Percentiles rank a stretch among this genome's conserved stretches.
These are phyloP conservation scores for Macrosoma leucophasiata DNA, from an alignment of 2,888 invertebrate genomes.

Conservation along the genomic window DNA sequence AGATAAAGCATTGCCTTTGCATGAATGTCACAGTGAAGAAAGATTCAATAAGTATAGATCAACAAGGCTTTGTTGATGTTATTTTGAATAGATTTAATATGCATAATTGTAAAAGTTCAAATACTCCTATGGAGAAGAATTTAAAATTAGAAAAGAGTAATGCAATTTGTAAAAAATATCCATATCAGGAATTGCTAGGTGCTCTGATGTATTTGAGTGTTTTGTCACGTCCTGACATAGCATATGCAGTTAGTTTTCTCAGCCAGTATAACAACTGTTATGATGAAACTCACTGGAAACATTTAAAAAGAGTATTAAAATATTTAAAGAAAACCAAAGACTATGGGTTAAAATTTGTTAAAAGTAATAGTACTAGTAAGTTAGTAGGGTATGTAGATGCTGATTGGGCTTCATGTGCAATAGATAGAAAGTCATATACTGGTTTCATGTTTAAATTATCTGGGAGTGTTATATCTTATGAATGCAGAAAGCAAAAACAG, in stretches of 20 bases:
- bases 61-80: slow-evolving; percentile 10
- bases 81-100: slow-evolving; percentile 15
- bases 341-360: slow-evolving; percentile 4
- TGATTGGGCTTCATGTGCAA: slow-evolving; percentile 19
- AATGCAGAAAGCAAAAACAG: slow-evolving; percentile 27
- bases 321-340: slow-evolving; percentile 12
- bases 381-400: slow-evolving; percentile 29
- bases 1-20: slow-evolving; percentile 13
- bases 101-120: slow-evolving; percentile 6
- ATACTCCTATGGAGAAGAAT: slow-evolving; percentile 16
- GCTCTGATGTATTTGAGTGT: slow-evolving; percentile 11
- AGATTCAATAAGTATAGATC: slow-evolving; percentile 12
- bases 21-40: slow-evolving; percentile 11
- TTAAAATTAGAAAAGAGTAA: slow-evolving; percentile 5
- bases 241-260: slow-evolving; percentile 7
- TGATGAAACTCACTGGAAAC: slow-evolving; percentile 8
- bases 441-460: slow-evolving; percentile 30
- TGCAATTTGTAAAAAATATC: background rate
- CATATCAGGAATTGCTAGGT: slow-evolving; percentile 8
- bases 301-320: slow-evolving; percentile 8
- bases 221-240: slow-evolving; percentile 12
- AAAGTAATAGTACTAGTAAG: background rate
- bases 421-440: slow-evolving; percentile 44
- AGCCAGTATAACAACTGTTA: slow-evolving; percentile 12
- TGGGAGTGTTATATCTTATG: slow-evolving; percentile 30